Conservation (phyloP, 2,888 invertebrate genomes). For the Acrocyrtus sp. region DNA sequence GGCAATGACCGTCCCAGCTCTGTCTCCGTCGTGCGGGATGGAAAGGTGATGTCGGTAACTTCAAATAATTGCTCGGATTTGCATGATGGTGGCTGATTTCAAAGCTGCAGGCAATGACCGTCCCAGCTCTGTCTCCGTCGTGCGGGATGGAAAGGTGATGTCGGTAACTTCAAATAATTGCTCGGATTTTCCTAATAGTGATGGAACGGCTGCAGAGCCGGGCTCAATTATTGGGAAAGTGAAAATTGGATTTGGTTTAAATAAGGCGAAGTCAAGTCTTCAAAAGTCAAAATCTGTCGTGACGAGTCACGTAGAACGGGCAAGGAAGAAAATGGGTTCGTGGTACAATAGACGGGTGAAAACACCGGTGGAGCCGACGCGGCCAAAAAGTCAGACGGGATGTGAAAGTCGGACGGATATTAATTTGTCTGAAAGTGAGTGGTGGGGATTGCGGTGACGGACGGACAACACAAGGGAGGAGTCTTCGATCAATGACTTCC, state of each 20-base stretch:
- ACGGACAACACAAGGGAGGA: conserved; percentile 1
- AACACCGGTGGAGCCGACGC: conserved; percentile 54
- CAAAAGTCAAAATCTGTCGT: conserved; percentile 39
- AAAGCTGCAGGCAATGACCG: conserved; percentile 52
- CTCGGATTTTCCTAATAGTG: conserved; percentile 39
- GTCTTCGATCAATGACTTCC: conserved; percentile 11
- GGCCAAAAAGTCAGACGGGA: conserved; percentile 29
- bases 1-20: conserved; percentile 51
- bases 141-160: conserved; percentile 46
- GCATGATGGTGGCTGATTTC: conserved; percentile 52
- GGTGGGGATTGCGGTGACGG: background rate
- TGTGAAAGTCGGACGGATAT: conserved; percentile 23
- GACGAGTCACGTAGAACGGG: conserved; percentile 46
- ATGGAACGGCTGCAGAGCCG: conserved; percentile 33
- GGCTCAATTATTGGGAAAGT: conserved; percentile 45
- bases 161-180: conserved; percentile 45
- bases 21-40: conserved; percentile 21
- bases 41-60: conserved; percentile 50
- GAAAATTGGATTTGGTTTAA: conserved; percentile 50
- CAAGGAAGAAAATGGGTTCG: conserved; percentile 47
- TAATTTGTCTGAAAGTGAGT: conserved; percentile 5
- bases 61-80: conserved; percentile 45
- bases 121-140: conserved; percentile 35
- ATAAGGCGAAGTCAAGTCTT: conserved; percentile 46
- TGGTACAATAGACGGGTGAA: conserved; percentile 58